phyloP scores from a whole-genome alignment of 30 jellyfish, hydroid and myxozoan species.

The Catostylus mosaicus region DNA sequence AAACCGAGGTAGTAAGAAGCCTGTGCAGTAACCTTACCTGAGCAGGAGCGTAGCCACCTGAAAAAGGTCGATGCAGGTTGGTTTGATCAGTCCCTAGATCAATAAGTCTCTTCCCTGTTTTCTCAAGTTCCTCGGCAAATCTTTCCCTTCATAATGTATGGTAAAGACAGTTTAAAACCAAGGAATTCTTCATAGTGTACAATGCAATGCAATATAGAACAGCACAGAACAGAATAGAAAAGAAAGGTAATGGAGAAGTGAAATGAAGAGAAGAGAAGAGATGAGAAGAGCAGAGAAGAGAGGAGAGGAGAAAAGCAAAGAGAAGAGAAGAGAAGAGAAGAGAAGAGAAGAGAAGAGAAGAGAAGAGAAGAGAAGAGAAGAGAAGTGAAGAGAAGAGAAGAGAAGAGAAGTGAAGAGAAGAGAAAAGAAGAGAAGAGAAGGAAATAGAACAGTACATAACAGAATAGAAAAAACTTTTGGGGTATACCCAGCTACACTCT shows the following conservation, averaged over 20 bases:
- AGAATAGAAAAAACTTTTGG: too few relatives aligned
- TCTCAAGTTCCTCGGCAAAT: conserved; percentile 75
- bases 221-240: too few relatives aligned
- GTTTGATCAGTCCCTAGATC: conserved; percentile 99
- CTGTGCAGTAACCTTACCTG: conserved; percentile 68
- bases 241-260: too few relatives aligned
- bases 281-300: background rate
- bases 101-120: conserved; percentile 88
- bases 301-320: too few relatives aligned
- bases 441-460: too few relatives aligned
- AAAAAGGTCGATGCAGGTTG: conserved; percentile 83
- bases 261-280: background rate
- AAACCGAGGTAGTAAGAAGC: background rate
- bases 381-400: background rate
- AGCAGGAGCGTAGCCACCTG: conserved; percentile 98
- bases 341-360: background rate
- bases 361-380: background rate
- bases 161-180: too few relatives aligned
- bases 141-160: conserved; percentile 94
- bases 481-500: too few relatives aligned
- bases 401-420: background rate
- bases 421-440: too few relatives aligned
- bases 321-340: too few relatives aligned
- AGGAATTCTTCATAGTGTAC: too few relatives aligned
- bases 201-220: too few relatives aligned